A percentile compares a stretch with the other conserved stretches of the same genome.
These are phyloP conservation scores for Aproaerema taeniolella DNA, from an alignment of 2,888 invertebrate genomes.

Conservation along the genomic window DNA sequence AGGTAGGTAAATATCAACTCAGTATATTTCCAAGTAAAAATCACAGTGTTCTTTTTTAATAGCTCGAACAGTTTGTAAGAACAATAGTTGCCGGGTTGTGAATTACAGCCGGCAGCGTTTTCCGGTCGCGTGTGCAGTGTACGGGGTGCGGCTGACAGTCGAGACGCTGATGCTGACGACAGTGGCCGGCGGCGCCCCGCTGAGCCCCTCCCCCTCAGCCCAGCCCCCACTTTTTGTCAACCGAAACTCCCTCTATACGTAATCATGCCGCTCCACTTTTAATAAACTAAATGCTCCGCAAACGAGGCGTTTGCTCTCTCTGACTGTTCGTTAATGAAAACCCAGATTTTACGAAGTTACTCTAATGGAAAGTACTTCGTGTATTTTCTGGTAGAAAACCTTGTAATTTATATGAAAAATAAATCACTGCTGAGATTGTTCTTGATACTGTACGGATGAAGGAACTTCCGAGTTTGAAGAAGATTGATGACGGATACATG, in stretches of 20 bases:
- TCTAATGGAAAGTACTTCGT: conserved; percentile 10
- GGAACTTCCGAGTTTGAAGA: too few relatives aligned
- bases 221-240: background rate
- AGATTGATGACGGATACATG: background rate
- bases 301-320: conserved; percentile 12
- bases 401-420: too few relatives aligned
- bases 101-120: conserved; percentile 4
- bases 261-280: conserved; percentile 7
- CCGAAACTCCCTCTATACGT: background rate
- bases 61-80: too few relatives aligned
- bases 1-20: too few relatives aligned
- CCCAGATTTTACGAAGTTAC: conserved; percentile 12
- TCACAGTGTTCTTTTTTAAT: too few relatives aligned
- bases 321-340: conserved; percentile 9
- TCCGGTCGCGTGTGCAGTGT: too few relatives aligned
- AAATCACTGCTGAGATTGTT: conserved; percentile 1
- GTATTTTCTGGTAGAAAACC: conserved; percentile 11
- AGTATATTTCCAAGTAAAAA: too few relatives aligned
- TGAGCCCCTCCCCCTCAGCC: background rate
- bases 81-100: conserved; percentile 6
- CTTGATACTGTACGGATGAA: too few relatives aligned
- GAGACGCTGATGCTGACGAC: conserved; percentile 26
- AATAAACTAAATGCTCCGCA: conserved; percentile 15
- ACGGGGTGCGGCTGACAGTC: conserved; percentile 26
- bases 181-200: background rate